Percentiles rank a stretch among this genome's conserved stretches.
phyloP scores from a whole-genome alignment of 53 echinoderm and acorn worm genomes.

The Echinometra lucunter region DNA sequence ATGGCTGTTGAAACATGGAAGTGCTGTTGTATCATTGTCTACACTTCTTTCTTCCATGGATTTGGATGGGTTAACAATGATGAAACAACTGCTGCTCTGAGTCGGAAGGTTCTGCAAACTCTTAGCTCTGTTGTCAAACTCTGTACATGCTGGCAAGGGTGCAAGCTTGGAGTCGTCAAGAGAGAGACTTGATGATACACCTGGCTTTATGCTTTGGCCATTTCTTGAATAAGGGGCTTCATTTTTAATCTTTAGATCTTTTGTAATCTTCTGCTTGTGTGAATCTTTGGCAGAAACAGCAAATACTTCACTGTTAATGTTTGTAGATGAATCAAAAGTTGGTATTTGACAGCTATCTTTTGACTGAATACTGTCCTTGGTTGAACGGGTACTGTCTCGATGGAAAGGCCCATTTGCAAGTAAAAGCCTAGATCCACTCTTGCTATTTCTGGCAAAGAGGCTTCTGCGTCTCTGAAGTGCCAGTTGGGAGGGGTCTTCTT shows the following conservation, averaged over 20 bases:
- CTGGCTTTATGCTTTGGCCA: background rate
- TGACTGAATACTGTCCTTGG: conserved; percentile 28
- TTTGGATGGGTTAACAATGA: conserved; percentile 44
- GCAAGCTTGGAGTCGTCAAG: background rate
- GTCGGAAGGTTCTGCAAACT: conserved; percentile 24
- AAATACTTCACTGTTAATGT: background rate
- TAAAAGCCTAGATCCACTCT: conserved; percentile 61
- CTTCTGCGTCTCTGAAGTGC: conserved; percentile 48
- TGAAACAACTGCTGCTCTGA: conserved; percentile 56
- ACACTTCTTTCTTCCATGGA: background rate
- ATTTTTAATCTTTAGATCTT: background rate
- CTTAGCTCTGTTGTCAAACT: background rate
- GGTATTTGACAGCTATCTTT: background rate
- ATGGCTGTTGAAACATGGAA: background rate
- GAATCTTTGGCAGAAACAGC: background rate
- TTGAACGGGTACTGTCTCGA: conserved; percentile 12
- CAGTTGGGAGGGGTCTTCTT: background rate
- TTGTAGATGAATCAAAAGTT: background rate
- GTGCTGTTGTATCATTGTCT: background rate
- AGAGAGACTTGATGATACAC: conserved; percentile 40
- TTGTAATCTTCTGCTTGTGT: background rate
- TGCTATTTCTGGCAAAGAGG: conserved; percentile 60
- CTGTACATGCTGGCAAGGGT: background rate
- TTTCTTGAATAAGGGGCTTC: background rate
- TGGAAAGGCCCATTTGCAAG: background rate